Conservation (phyloP, 2,113 vertebrate species). For the Sebastes fasciatus region DNA sequence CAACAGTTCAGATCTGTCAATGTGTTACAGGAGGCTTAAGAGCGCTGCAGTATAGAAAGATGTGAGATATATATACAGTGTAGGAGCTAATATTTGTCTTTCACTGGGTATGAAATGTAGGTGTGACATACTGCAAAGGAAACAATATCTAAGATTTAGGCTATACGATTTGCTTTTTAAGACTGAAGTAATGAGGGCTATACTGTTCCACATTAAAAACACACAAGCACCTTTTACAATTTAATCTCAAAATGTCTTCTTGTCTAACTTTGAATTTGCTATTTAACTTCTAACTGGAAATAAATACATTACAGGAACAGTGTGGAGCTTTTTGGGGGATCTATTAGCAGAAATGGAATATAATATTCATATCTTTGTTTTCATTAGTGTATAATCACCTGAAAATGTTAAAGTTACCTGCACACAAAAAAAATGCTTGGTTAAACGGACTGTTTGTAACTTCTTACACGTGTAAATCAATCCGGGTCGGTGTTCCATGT, state of each 20-base stretch:
- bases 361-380: too few species aligned
- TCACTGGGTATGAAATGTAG: neutral
- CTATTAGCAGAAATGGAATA: too few species aligned
- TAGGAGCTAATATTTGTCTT: neutral
- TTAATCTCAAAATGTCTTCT: neutral
- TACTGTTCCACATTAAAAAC: neutral
- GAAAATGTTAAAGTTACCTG: too few species aligned
- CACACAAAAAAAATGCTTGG: too few species aligned
- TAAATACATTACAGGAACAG: neutral
- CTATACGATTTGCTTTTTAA: neutral
- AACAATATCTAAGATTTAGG: neutral
- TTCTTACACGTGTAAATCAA: too few species aligned
- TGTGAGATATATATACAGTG: neutral
- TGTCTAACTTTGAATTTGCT: neutral
- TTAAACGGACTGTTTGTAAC: too few species aligned
- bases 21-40: conserved; percentile 12
- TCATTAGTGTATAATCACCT: too few species aligned
- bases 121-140: neutral
- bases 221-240: neutral
- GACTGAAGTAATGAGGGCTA: neutral
- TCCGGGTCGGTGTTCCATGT: too few species aligned
- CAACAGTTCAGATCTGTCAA: conserved; percentile 10
- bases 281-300: neutral
- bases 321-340: too few species aligned
- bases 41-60: too few species aligned